Conservation (phyloP, 2,797 vertebrate species). For the Stomatorhinus walkeri region DNA sequence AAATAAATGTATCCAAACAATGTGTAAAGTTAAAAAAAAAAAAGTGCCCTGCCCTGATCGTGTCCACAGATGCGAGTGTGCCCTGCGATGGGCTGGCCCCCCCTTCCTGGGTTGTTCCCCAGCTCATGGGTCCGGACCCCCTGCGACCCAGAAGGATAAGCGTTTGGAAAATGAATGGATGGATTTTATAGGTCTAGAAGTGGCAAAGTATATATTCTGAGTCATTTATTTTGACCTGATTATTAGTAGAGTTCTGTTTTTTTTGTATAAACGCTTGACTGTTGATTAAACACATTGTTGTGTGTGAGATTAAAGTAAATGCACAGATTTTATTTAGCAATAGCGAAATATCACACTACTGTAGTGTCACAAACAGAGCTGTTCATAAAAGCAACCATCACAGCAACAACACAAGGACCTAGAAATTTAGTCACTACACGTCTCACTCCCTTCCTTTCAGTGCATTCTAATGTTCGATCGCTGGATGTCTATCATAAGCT, state of each 20-base stretch:
- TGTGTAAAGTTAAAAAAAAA: too few species aligned
- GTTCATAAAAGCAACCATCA: not conserved
- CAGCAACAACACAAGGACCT: not conserved
- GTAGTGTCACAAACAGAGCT: not conserved
- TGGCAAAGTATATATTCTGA: not conserved
- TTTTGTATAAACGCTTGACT: not conserved
- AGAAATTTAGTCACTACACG: not conserved
- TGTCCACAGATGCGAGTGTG: too few species aligned
- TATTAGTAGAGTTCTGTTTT: not conserved
- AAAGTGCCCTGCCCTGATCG: too few species aligned
- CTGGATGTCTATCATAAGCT: not conserved
- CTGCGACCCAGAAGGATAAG: too few species aligned
- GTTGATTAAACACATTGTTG: not conserved
- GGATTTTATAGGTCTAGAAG: not conserved
- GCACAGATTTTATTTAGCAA: not conserved
- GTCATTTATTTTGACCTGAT: not conserved
- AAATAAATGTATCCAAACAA: too few species aligned
- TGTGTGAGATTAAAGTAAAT: not conserved
- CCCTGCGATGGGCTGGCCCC: too few species aligned
- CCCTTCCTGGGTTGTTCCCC: too few species aligned
- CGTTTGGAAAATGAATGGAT: too few species aligned
- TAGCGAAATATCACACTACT: not conserved
- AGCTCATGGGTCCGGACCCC: too few species aligned
- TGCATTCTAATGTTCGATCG: not conserved
- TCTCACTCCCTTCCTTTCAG: not conserved